Conservation (phyloP, 2,113 vertebrate species). For the Tricholaema leucomelas region DNA sequence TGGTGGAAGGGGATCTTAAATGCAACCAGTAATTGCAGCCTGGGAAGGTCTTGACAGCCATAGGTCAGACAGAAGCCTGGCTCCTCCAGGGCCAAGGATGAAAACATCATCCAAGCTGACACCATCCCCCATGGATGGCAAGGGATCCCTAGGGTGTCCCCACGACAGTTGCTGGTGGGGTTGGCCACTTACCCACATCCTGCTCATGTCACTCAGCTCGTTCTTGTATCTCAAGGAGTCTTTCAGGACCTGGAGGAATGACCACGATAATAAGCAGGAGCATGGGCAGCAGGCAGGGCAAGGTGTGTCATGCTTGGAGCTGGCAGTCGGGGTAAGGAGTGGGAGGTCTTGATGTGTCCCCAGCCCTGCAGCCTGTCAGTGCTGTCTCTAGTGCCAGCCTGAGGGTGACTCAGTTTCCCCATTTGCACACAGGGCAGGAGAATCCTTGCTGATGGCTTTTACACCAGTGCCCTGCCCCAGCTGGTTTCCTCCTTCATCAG, state of each 20-base stretch:
- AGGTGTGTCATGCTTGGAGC: fast-evolving
- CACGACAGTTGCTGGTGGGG: fast-evolving
- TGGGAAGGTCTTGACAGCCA: not conserved
- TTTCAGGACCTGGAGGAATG: constrained; percentile 88
- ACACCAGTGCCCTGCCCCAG: fast-evolving
- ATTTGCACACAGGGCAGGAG: fast-evolving
- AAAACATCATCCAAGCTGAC: not conserved
- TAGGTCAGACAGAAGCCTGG: not conserved
- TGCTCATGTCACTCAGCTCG: constrained; percentile 95
- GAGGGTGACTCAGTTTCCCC: not conserved
- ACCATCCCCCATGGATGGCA: fast-evolving
- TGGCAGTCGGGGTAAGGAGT: not conserved
- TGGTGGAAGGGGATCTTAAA: not conserved
- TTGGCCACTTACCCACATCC: constrained; percentile 92
- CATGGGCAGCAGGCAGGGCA: not conserved
- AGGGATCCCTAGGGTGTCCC: fast-evolving
- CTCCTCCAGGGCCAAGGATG: not conserved
- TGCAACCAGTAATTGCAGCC: not conserved
- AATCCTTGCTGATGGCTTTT: not conserved
- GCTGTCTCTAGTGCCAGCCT: not conserved
- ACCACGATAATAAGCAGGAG: not conserved
- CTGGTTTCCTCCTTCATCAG: fast-evolving
- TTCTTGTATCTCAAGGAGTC: constrained; percentile 95
- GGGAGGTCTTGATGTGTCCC: not conserved
- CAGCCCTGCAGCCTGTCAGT: not conserved